Base-by-base conservation (phyloP, 2,113 vertebrate genomes). In the Potamarius usumacintae region DNA sequence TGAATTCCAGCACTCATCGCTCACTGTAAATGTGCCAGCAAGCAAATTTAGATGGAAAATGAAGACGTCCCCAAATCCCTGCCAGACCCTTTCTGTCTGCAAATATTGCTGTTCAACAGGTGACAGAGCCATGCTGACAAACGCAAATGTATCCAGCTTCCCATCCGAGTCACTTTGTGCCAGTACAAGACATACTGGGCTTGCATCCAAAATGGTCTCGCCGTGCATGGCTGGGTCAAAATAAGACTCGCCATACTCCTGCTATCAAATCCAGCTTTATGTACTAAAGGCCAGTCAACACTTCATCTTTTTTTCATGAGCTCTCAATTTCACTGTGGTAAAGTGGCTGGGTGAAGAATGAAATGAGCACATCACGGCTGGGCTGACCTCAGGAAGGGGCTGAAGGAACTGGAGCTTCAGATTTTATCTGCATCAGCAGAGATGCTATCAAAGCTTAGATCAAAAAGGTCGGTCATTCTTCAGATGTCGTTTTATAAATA, bases 281-380 rank as follows among this genome's bases (percentile, higher is more conserved):
- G 42, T 53, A 34, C 60, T 65, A 17, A 83, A 83, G 62, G 50
- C 83, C 65, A 84, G 52, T 84, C 50, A 25, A 82, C 79, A 60
- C 53, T 48, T 82, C 30, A 81, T 84, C 27, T 22, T 72, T 74
- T 55, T 84, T 84, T 85, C 50, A 69, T 10, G 14, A 83, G 62
- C 25, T 69, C 50, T 83, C 5, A 10, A 55, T 67, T 50, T 27
- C 2, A 17, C 50, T 71, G 82, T 27, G 25, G 69, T 69, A 17
- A 67, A 52, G 82, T 12, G 17, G 63, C 27, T 55, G 5, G 25
- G 63, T 65, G 60, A 65, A 15, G 27, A 12, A 71, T 72, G 65
- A 71, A 55, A 71, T 18, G 22, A 53, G 42, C 97, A 93, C 10
- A 42, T 17, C 10, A 22, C 1, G 17, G 63, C 17, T 53, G 71